Conservation (phyloP, 2,113 vertebrate genomes). For the Myocastor coypus region DNA sequence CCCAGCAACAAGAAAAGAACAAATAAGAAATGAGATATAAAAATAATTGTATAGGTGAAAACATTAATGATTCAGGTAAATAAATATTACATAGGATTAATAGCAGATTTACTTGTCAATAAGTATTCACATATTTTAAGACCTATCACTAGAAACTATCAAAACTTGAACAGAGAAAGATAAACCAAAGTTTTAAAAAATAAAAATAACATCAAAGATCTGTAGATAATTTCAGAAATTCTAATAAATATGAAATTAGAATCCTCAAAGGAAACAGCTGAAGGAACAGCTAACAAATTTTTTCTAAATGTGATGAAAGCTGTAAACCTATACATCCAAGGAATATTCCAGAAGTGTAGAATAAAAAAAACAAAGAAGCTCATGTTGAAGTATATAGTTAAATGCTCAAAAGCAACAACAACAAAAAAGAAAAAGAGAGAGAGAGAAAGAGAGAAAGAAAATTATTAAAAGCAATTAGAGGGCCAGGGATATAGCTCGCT, state of each 20-base stretch:
- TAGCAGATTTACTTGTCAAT: background rate
- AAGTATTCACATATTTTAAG: background rate
- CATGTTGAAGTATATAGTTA: background rate
- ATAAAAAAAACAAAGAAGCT: background rate
- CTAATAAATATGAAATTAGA: background rate
- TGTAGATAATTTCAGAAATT: background rate
- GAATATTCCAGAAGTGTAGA: background rate
- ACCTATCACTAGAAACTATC: background rate
- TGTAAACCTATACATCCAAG: background rate
- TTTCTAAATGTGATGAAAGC: background rate
- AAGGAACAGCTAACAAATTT: background rate
- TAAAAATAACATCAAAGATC: background rate
- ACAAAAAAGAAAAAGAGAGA: no score
- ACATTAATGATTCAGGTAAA: background rate
- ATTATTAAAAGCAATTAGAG: background rate
- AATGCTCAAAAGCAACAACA: background rate
- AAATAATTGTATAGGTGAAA: background rate
- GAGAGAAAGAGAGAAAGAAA: background rate
- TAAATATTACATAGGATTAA: background rate
- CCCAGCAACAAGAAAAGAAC: no score
- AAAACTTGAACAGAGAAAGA: background rate
- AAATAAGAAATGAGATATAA: background rate
- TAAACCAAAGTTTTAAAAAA: background rate
- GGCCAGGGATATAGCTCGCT: no score
- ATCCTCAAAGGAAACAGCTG: background rate